Evolutionary conservation across 2,797 vertebrate genomes (phyloP).

Genomic region (Prunella strophiata): DNA sequence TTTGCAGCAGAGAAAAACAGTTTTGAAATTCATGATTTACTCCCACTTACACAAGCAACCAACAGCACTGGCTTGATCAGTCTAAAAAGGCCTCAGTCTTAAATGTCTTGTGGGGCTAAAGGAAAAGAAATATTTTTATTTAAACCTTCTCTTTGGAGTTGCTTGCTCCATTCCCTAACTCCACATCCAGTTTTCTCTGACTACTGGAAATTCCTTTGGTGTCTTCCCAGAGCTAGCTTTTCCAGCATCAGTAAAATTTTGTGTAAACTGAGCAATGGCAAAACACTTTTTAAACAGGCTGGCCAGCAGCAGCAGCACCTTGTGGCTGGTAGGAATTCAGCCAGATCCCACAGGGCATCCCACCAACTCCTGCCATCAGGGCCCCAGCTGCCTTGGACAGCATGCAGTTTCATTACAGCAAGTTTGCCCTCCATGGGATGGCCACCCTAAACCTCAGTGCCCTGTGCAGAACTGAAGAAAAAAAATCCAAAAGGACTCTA

Average conservation of each 20-base stretch:
- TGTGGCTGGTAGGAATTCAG: background rate
- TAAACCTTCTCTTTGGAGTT: background rate
- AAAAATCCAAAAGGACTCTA: background rate
- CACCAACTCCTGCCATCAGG: background rate
- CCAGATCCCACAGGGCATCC: background rate
- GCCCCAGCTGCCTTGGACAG: fast-evolving
- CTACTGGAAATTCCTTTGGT: background rate
- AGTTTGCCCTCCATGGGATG: background rate
- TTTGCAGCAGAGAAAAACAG: slow-evolving; percentile 9
- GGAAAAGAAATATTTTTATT: background rate
- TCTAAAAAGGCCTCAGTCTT: background rate
- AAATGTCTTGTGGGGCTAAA: background rate
- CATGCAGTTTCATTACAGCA: fast-evolving
- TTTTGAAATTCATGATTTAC: slow-evolving; percentile 2
- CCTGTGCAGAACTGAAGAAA: background rate
- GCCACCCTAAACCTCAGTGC: background rate
- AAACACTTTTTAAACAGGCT: background rate
- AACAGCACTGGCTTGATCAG: background rate
- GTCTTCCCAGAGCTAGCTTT: background rate
- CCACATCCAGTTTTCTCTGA: background rate
- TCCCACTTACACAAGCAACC: background rate
- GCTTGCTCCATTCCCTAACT: background rate
- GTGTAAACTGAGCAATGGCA: background rate
- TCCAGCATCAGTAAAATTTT: background rate
- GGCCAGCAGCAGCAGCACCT: background rate